Base-by-base conservation (phyloP, 1,140 invertebrate genomes). In the Contarinia nasturtii region DNA sequence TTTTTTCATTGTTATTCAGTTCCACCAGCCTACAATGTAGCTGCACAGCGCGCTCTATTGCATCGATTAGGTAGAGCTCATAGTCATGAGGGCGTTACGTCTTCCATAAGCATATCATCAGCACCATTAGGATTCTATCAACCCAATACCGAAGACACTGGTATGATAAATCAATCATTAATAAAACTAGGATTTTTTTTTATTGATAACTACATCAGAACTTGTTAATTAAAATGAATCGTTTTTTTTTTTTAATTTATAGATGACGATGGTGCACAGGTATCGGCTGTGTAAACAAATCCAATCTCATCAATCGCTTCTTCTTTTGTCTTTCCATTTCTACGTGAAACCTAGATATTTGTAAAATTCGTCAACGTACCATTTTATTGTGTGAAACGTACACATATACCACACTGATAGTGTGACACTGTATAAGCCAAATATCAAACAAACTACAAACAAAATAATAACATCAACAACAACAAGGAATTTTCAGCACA, bases 31-130 rank as follows among this genome's bases (percentile, higher is more conserved):
- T 86, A 85, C 67, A 78, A 74, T 55, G 73, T 84, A 37, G 81
- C 80, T 33, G 79, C 81, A n/a, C 81, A 86, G 59, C 79, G 86
- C 71, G 80, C 82, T 34, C 68, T 76, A 48, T 70, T 82, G 50
- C 79, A 84, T 60, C 74, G 80, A 49, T 68, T 86, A 46, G 82
- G 81, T 50, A 71, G 83, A 56, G 82, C 83, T n/a, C 80, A 86
- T 67, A 85, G 82, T 49, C 82, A 86, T 59, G 84, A 88, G 63
- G 82, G 83, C 51, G 81, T 84, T 51, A 82, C 82, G 41, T 72
- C 78, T 48, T 66, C 71, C 45, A 72, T 62, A 53, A 77, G 76
- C 54, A 7, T 21, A 11, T 34, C 14, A 37, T 10, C 10, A 10
- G 33, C 33, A 12, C 11, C 14, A 15, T 38, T 46, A 7, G 19